A percentile compares a stretch with the other conserved stretches of the same genome.
Evolutionary conservation across 2,113 vertebrate genomes (phyloP).

Genomic region (Gymnobelideus leadbeateri): DNA sequence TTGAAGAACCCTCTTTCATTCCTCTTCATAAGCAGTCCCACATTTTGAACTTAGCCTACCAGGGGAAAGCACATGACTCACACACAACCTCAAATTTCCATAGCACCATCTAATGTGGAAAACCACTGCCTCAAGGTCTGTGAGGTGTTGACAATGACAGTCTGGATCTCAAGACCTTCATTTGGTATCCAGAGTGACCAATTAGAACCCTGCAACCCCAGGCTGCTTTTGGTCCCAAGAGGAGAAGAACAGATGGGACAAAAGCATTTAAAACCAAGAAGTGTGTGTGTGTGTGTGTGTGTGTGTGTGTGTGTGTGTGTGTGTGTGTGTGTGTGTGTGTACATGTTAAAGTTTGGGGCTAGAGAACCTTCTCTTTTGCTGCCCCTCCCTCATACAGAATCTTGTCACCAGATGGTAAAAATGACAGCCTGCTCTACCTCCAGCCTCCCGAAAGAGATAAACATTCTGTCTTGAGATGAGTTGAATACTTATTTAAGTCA

Average conservation of each 20-base stretch:
- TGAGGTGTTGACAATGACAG: not conserved
- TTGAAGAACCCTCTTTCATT: not conserved
- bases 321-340: too few relatives aligned
- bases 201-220: not conserved
- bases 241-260: not conserved
- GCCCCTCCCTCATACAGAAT: rapidly evolving
- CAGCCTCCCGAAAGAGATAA: not conserved
- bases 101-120: not conserved
- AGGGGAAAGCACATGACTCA: not conserved
- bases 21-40: constrained; percentile 21
- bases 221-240: constrained; percentile 15
- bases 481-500: not conserved
- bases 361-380: not conserved
- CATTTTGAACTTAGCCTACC: not conserved
- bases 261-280: not conserved
- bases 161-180: not conserved
- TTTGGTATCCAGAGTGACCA: not conserved
- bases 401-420: not conserved
- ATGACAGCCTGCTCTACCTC: not conserved
- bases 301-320: too few relatives aligned
- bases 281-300: too few relatives aligned
- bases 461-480: not conserved
- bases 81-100: constrained; percentile 10
- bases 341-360: not conserved
- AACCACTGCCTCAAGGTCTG: not conserved